Conservation (phyloP, 2,888 invertebrate genomes). For the Eupelmus urozonus region DNA sequence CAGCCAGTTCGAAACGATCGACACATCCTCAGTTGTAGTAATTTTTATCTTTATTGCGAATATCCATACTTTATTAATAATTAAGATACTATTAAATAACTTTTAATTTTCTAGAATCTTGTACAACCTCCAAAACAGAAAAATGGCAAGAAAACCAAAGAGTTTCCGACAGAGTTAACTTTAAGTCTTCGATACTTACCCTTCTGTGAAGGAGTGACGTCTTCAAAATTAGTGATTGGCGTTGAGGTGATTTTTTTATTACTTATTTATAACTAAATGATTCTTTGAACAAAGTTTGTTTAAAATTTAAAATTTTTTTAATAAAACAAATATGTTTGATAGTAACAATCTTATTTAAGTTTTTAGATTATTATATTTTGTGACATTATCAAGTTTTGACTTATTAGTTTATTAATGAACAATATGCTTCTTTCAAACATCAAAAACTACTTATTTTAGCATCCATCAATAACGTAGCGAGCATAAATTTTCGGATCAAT, state of each 20-base stretch:
- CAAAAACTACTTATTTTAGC: too few relatives aligned
- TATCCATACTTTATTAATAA: background rate
- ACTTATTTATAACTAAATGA: background rate
- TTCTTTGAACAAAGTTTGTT: too few relatives aligned
- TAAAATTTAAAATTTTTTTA: too few relatives aligned
- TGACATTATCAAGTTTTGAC: too few relatives aligned
- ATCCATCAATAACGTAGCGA: too few relatives aligned
- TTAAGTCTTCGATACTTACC: constrained; percentile 74
- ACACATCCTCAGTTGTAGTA: constrained; percentile 51
- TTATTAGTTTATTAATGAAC: too few relatives aligned
- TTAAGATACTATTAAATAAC: background rate
- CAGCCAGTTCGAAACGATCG: constrained; percentile 63
- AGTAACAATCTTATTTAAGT: too few relatives aligned
- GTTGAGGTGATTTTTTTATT: constrained; percentile 69
- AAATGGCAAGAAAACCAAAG: constrained; percentile 66
- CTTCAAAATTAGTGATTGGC: constrained; percentile 73
- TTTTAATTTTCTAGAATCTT: constrained; percentile 43
- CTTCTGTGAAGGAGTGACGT: constrained; percentile 68
- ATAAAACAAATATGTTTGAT: too few relatives aligned
- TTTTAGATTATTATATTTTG: too few relatives aligned
- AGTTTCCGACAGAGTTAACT: constrained; percentile 74
- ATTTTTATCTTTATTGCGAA: background rate
- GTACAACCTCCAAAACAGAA: constrained; percentile 68
- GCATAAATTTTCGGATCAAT: too few relatives aligned
- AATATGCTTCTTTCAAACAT: too few relatives aligned